Conservation (phyloP, 2,797 vertebrate genomes). For the Sebastes nivosus region DNA sequence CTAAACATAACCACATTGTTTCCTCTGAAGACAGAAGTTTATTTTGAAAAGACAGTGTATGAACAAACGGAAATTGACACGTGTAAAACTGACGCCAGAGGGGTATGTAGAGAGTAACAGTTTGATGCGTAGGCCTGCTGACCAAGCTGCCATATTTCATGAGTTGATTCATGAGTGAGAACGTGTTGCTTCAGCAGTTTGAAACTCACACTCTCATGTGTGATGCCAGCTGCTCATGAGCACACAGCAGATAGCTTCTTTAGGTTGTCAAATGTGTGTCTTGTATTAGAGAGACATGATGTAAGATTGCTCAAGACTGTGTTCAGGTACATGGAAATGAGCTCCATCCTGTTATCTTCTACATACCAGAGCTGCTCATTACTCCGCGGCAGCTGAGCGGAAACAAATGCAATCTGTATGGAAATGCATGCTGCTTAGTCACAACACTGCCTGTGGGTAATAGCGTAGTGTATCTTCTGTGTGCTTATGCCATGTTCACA, state of each 20-base stretch:
- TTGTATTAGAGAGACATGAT: conserved; percentile 20
- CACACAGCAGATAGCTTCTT: conserved; percentile 1
- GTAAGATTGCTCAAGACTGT: conserved; percentile 31
- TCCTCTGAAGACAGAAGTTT: neutral
- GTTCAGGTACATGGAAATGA: conserved; percentile 58
- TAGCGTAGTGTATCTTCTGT: neutral
- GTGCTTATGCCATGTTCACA: conserved; percentile 18
- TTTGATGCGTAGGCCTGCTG: neutral
- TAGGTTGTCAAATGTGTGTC: conserved; percentile 15
- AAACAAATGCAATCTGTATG: conserved; percentile 74
- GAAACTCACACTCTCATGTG: neutral
- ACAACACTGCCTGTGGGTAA: conserved; percentile 42
- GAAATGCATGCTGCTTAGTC: conserved; percentile 57
- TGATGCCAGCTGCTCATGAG: conserved; percentile 4
- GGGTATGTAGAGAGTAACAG: neutral
- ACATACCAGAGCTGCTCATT: conserved; percentile 52
- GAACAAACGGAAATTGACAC: neutral
- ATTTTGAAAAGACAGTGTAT: neutral
- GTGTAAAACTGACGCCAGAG: neutral
- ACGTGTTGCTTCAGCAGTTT: neutral
- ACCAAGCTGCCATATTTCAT: neutral
- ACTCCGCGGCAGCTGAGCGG: conserved; percentile 51
- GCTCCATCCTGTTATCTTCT: conserved; percentile 51
- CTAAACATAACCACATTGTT: neutral
- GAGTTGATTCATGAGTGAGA: neutral